phyloP scores from a whole-genome alignment of 2,888 invertebrate genomes.

The Neoaliturus tenellus region DNA sequence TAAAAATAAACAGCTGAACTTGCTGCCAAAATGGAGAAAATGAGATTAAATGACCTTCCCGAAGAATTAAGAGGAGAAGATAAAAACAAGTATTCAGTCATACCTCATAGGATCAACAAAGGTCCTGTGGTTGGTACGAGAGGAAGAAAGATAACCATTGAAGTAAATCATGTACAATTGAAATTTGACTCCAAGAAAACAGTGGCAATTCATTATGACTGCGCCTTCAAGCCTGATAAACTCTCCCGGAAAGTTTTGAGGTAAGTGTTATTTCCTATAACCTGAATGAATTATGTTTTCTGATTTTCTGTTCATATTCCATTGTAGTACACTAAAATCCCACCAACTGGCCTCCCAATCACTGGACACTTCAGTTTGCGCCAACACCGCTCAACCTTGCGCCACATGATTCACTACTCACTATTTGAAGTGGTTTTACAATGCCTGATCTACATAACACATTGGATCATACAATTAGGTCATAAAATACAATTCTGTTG shows the following conservation, averaged over 20 bases:
- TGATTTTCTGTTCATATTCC: too few relatives aligned
- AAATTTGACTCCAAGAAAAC: constrained; percentile 73
- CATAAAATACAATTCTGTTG: too few relatives aligned
- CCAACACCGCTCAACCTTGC: too few relatives aligned
- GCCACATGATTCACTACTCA: too few relatives aligned
- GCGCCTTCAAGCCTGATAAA: constrained; percentile 81
- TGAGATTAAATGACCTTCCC: not conserved
- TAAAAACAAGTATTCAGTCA: not conserved
- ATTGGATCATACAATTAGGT: too few relatives aligned
- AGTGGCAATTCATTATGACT: constrained; percentile 87
- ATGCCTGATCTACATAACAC: too few relatives aligned
- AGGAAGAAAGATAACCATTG: constrained; percentile 73
- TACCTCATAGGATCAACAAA: constrained; percentile 39
- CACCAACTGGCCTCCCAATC: too few relatives aligned
- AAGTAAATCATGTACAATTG: constrained; percentile 81
- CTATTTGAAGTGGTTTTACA: too few relatives aligned
- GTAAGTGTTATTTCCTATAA: constrained; percentile 56
- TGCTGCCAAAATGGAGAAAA: not conserved
- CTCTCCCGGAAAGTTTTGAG: constrained; percentile 79
- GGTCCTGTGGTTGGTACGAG: constrained; percentile 68
- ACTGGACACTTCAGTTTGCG: too few relatives aligned
- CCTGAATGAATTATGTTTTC: too few relatives aligned
- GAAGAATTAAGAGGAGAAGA: not conserved
- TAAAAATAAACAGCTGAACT: not conserved
- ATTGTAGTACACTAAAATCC: too few relatives aligned